Conservation (phyloP, 2,797 vertebrate species). For the Muraenolepis orangiensis region DNA sequence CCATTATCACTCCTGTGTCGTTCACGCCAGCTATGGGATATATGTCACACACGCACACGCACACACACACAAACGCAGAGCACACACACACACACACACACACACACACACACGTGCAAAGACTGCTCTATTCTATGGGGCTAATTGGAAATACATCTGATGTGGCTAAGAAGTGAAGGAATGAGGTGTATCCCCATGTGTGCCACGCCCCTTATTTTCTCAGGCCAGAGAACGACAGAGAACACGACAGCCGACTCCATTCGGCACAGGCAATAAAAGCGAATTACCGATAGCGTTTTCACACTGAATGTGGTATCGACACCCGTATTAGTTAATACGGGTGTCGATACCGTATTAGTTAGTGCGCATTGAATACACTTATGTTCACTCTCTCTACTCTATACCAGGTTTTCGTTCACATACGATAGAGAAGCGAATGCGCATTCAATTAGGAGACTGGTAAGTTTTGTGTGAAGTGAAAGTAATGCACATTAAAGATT, state of each 20-base stretch:
- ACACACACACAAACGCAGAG: too few species aligned
- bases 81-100: not conserved
- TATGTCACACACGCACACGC: not conserved
- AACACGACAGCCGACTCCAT: constrained; percentile 55
- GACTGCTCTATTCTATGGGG: constrained; percentile 42
- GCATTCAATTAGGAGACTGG: too few species aligned
- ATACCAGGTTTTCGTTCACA: too few species aligned
- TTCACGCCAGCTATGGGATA: constrained; percentile 49
- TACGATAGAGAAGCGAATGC: too few species aligned
- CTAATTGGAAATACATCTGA: constrained; percentile 60
- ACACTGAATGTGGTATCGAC: too few species aligned
- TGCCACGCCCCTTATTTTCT: constrained; percentile 52
- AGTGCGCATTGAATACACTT: too few species aligned
- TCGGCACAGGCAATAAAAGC: constrained; percentile 53
- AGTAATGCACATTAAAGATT: too few species aligned
- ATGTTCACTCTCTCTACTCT: too few species aligned
- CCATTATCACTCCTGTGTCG: constrained; percentile 62
- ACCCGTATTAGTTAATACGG: too few species aligned
- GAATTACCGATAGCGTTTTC: too few species aligned
- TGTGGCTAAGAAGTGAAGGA: constrained; percentile 44
- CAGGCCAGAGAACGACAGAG: constrained; percentile 41
- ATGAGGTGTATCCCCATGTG: constrained; percentile 24
- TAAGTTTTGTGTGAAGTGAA: too few species aligned
- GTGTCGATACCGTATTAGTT: too few species aligned
- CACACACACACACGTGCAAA: constrained; percentile 60